Conservation (phyloP, 2,113 vertebrate species). For the Pogonocichla stellata region DNA sequence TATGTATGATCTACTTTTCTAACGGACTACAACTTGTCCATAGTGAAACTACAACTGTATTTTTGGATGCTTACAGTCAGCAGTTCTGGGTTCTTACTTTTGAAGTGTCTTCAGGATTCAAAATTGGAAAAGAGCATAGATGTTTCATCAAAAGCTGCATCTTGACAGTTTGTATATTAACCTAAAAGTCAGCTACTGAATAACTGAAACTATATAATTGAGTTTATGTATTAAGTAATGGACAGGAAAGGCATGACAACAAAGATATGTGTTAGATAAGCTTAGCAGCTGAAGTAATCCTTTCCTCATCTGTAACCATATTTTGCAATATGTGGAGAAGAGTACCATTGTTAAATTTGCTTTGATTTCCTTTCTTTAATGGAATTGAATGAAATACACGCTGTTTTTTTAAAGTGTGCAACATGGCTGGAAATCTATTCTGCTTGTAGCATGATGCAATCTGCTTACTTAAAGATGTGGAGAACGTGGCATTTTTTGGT, state of each 20-base stretch:
- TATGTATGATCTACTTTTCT: constrained; percentile 87
- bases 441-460: constrained; percentile 62
- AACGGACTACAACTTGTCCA: constrained; percentile 77
- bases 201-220: constrained; percentile 57
- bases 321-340: constrained; percentile 71
- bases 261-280: constrained; percentile 44
- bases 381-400: neutral
- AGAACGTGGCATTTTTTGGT: constrained; percentile 23
- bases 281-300: constrained; percentile 59
- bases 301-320: constrained; percentile 50
- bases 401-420: constrained; percentile 46
- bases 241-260: constrained; percentile 57
- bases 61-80: constrained; percentile 80
- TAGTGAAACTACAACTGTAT: constrained; percentile 78
- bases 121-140: constrained; percentile 62
- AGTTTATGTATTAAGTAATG: constrained; percentile 49
- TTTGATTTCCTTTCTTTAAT: constrained; percentile 44
- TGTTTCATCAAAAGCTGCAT: constrained; percentile 65
- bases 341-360: constrained; percentile 48
- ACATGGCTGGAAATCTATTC: constrained; percentile 14
- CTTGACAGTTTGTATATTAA: constrained; percentile 64
- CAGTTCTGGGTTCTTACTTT: constrained; percentile 70
- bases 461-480: constrained; percentile 21
- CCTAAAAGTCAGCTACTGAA: constrained; percentile 52
- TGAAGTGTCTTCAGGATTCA: constrained; percentile 70